Evolutionary conservation across 2,888 invertebrate species (phyloP).

Genomic region (Trachelus troglodyta): DNA sequence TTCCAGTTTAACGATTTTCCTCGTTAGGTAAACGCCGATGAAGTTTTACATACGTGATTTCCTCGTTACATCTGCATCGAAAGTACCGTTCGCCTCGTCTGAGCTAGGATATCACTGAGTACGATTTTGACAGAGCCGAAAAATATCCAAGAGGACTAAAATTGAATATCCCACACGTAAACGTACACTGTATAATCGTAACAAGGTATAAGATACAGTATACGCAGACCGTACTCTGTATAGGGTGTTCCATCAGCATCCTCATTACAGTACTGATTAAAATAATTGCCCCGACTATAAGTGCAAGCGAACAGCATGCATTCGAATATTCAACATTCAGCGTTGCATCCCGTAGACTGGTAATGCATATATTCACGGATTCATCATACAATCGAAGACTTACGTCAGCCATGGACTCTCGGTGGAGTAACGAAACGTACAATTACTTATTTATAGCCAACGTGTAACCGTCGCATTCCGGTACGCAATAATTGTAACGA

Average conservation of each 20-base stretch:
- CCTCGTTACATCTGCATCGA: neutral
- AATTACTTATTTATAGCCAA: neutral
- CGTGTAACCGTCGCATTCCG: slow-evolving; percentile 1
- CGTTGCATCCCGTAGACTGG: neutral
- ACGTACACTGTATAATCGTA: neutral
- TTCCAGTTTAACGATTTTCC: neutral
- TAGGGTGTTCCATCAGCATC: slow-evolving; percentile 27
- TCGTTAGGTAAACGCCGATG: neutral
- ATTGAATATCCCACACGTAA: neutral
- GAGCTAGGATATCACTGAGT: neutral
- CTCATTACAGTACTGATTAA: slow-evolving; percentile 45
- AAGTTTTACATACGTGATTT: neutral
- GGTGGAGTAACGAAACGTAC: slow-evolving; percentile 2
- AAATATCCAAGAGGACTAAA: neutral
- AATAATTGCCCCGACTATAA: slow-evolving; percentile 33
- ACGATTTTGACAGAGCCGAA: neutral
- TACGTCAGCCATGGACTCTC: slow-evolving; percentile 2
- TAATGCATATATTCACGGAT: neutral
- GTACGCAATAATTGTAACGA: neutral
- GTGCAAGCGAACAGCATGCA: neutral
- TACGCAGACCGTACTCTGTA: neutral
- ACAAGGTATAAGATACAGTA: neutral
- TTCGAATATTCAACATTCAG: neutral
- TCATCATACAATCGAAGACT: neutral
- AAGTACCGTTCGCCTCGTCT: neutral